These are phyloP conservation scores for Phortica magna DNA, from an alignment of 2,888 invertebrate species.

Conservation along the genomic window DNA sequence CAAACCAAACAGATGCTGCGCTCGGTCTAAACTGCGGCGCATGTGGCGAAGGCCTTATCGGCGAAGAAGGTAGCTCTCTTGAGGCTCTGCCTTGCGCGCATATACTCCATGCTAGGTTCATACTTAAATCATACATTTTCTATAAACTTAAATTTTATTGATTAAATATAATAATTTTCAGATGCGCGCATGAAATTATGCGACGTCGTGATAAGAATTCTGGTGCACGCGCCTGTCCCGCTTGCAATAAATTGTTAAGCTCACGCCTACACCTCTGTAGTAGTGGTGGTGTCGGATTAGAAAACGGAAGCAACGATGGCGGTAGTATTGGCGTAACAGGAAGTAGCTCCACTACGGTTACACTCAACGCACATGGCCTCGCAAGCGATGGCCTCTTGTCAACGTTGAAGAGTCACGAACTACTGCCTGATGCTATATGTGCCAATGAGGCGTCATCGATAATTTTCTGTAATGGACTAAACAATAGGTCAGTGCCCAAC, in stretches of 20 bases:
- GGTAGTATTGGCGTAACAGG: conserved; percentile 42
- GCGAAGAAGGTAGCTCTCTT: conserved; percentile 84
- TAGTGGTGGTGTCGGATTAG: conserved; percentile 40
- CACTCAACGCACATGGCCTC: conserved; percentile 49
- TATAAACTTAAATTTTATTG: background rate
- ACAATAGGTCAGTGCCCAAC: conserved; percentile 55
- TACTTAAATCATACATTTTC: background rate
- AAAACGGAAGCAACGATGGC: conserved; percentile 51
- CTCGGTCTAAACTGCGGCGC: conserved; percentile 89
- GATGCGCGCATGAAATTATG: conserved; percentile 85
- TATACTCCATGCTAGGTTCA: conserved; percentile 89
- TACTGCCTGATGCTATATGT: conserved; percentile 35
- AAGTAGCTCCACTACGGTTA: conserved; percentile 36
- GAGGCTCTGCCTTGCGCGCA: conserved; percentile 92
- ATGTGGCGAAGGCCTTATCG: conserved; percentile 86
- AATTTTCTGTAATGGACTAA: conserved; percentile 56
- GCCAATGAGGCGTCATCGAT: conserved; percentile 42
- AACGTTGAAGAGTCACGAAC: conserved; percentile 45
- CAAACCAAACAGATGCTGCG: conserved; percentile 83
- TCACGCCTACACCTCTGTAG: conserved; percentile 82
- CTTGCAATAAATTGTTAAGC: conserved; percentile 84
- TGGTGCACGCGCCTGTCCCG: conserved; percentile 84
- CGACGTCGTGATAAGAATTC: conserved; percentile 82
- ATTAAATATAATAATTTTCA: conserved; percentile 37
- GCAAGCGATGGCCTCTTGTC: conserved; percentile 53